Conservation (phyloP, 1,140 invertebrate genomes). For the Bombus huntii region DNA sequence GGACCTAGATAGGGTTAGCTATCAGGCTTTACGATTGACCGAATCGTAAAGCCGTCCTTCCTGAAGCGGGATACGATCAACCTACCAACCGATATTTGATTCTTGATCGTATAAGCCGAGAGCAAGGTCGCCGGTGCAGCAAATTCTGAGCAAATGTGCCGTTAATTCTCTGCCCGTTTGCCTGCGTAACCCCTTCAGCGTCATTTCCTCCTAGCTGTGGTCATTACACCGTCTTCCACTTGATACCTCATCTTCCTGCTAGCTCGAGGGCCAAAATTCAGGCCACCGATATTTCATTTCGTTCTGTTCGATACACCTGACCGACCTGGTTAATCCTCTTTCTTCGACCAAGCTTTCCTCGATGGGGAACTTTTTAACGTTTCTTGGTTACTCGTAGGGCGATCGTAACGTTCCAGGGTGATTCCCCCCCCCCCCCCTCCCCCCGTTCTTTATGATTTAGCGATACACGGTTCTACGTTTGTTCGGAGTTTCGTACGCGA, state of each 20-base stretch:
- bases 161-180: slow-evolving; percentile 51
- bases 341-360: too few relatives aligned
- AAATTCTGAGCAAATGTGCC: slow-evolving; percentile 53
- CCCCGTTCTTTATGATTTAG: not conserved
- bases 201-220: slow-evolving; percentile 4
- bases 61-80: slow-evolving; percentile 21
- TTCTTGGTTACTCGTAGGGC: not conserved
- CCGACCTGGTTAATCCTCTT: not conserved
- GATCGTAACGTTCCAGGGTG: not conserved
- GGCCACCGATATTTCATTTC: slow-evolving; percentile 27
- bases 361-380: not conserved
- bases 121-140: slow-evolving; percentile 24
- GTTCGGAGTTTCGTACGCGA: not conserved
- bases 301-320: not conserved
- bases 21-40: slow-evolving; percentile 68
- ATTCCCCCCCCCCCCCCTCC: not conserved
- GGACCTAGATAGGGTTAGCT: slow-evolving; percentile 29
- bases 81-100: slow-evolving; percentile 36
- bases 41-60: slow-evolving; percentile 60
- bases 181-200: not conserved
- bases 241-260: slow-evolving; percentile 43
- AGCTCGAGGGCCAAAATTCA: slow-evolving; percentile 39
- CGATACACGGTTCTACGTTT: not conserved
- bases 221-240: slow-evolving; percentile 18
- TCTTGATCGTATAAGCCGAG: slow-evolving; percentile 49